phyloP scores from a whole-genome alignment of 53 echinoderm and acorn worm species.

The Crossaster papposus region DNA sequence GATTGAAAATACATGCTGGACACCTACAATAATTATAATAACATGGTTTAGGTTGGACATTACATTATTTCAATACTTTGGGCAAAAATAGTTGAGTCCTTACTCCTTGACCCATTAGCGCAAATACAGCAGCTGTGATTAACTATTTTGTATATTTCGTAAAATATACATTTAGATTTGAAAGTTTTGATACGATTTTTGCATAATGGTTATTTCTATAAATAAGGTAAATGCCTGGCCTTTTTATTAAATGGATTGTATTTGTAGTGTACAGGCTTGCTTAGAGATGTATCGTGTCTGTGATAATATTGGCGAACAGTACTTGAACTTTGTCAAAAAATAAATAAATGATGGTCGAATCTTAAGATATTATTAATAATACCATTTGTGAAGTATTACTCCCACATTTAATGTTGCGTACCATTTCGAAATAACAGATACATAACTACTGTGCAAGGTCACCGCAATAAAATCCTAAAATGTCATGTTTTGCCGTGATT shows the following conservation, averaged over 20 bases:
- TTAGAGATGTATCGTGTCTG: not conserved
- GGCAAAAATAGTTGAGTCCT: not conserved
- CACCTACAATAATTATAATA: not conserved
- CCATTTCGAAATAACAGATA: not conserved
- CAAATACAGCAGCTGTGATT: constrained; percentile 35
- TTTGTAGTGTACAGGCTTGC: not conserved
- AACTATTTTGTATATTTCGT: not conserved
- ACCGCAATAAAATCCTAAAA: not conserved
- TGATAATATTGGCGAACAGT: not conserved
- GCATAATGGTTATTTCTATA: not conserved
- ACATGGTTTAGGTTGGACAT: not conserved
- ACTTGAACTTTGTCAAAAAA: not conserved
- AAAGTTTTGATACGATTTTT: constrained; percentile 46
- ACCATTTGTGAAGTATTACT: not conserved
- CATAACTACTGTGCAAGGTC: not conserved
- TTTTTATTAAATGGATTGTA: not conserved
- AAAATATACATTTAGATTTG: constrained; percentile 29
- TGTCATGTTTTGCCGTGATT: not conserved
- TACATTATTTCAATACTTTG: not conserved
- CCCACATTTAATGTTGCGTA: not conserved
- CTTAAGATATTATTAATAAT: not conserved
- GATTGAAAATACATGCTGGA: too few relatives aligned
- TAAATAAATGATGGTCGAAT: not conserved
- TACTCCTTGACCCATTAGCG: constrained; percentile 1
- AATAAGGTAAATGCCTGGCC: not conserved